Evolutionary conservation across 2,113 vertebrate species (phyloP).

Genomic region (Rhinoderma darwinii): DNA sequence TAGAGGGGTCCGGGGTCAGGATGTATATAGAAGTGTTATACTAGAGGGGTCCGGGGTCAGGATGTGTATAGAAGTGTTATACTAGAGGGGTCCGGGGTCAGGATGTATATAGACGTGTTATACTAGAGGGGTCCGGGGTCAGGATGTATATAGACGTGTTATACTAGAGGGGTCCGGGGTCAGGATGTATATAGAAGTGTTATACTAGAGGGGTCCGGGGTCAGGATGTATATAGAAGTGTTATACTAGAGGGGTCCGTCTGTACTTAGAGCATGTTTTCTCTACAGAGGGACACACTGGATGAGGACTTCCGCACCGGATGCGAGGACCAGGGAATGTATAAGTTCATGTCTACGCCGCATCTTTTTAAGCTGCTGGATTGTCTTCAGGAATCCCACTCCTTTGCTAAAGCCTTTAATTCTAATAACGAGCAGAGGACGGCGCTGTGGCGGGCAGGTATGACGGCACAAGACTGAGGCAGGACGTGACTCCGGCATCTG

Average conservation of each 20-base stretch:
- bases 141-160: no score
- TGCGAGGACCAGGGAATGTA: conserved; percentile 93
- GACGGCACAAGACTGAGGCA: background rate
- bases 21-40: no score
- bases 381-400: conserved; percentile 94
- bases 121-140: background rate
- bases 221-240: background rate
- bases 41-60: no score
- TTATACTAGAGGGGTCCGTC: background rate
- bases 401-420: conserved; percentile 96
- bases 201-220: no score
- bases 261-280: background rate
- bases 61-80: no score
- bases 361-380: conserved; percentile 95
- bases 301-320: conserved; percentile 75
- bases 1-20: no score
- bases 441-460: conserved; percentile 95
- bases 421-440: conserved; percentile 95
- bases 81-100: background rate
- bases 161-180: no score
- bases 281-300: conserved; percentile 83
- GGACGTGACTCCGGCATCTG: no score
- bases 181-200: no score
- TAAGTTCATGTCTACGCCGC: conserved; percentile 85
- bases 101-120: background rate